Evolutionary conservation across 2,113 vertebrate genomes (phyloP), one percentile per base, ranked within the genome.

Genomic region (Zosterops hypoxanthus): DNA sequence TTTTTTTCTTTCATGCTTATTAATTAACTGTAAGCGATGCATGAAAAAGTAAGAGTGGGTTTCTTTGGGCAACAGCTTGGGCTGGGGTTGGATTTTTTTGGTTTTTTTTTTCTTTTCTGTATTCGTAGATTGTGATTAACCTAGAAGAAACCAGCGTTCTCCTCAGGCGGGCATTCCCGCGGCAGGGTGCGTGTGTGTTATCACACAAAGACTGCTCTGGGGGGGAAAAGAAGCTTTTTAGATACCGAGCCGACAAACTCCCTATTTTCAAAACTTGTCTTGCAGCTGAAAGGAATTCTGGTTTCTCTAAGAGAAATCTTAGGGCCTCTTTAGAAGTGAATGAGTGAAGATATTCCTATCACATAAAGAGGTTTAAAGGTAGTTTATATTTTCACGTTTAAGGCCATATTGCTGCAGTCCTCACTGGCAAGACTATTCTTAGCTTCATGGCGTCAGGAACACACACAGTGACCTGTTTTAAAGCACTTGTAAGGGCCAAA

Each of bases 201-300:
- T 71, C 90, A 75, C 72, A 86, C 64, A 93, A 93, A 93, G 72
- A 31, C 56, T 29, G 12, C 12, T 39, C 75, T n/a, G 23, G 28
- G 18, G 20, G 8, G 1, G 0, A 5, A 26, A 23, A 39, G 39
- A 47, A 11, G 1, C 16, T 12, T 34, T 60, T 24, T 69, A 71
- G 59, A 44, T 68, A 44, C 5, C n/a, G 70, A 68, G 11, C 36
- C 5, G n/a, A 70, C 42, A 57, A 77, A 60, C 7, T 31, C 42
- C 0, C 0, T 44, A 18, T 82, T 88, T 81, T 18, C 34, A 42
- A 92, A 94, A 52, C 5, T n/a, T 59, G 41, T 34, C n/a, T 57
- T 75, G 68, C 25, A 46, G 4, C 25, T 59, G 57, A 33, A 68
- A 66, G 9, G 17, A 61, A 5, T 79, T 81, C 4, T 50, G 5